Percentiles rank a stretch among this genome's conserved stretches.
Evolutionary conservation across 2,888 invertebrate species (phyloP).

Genomic region (Tridacna gigas): DNA sequence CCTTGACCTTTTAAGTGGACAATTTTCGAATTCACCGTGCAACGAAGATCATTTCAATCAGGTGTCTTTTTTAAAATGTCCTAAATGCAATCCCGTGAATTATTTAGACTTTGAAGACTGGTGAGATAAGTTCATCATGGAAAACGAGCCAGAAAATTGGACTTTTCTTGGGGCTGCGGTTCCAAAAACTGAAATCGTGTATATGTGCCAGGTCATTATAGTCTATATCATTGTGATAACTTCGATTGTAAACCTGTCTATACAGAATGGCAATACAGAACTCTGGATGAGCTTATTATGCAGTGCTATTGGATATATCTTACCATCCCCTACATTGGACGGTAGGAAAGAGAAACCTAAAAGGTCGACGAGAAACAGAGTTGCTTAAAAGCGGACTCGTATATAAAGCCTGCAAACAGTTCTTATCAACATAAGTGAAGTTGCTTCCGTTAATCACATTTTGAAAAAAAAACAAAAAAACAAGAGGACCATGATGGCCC

Average conservation of each 20-base stretch:
- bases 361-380: conserved; percentile 1
- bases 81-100: not conserved
- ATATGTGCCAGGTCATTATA: conserved; percentile 50
- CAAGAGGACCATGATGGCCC: too few species aligned
- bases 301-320: conserved; percentile 34
- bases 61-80: conserved; percentile 7
- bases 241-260: conserved; percentile 44
- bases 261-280: conserved; percentile 33
- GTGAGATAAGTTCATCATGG: not conserved
- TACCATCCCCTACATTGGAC: conserved; percentile 26
- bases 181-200: conserved; percentile 51
- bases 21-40: conserved; percentile 4
- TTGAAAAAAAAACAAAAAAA: too few species aligned
- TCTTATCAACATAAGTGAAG: not conserved
- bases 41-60: not conserved
- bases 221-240: conserved; percentile 45
- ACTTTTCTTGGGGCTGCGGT: conserved; percentile 32
- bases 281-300: conserved; percentile 40
- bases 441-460: conserved; percentile 3
- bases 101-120: conserved; percentile 6
- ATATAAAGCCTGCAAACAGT: too few species aligned
- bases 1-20: conserved; percentile 2
- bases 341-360: not conserved
- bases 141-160: conserved; percentile 36
- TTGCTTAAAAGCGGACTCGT: not conserved